Percentiles rank a stretch among this genome's conserved stretches.
Evolutionary conservation across 2,113 vertebrate genomes (phyloP).

Genomic region (Parotia lawesii): DNA sequence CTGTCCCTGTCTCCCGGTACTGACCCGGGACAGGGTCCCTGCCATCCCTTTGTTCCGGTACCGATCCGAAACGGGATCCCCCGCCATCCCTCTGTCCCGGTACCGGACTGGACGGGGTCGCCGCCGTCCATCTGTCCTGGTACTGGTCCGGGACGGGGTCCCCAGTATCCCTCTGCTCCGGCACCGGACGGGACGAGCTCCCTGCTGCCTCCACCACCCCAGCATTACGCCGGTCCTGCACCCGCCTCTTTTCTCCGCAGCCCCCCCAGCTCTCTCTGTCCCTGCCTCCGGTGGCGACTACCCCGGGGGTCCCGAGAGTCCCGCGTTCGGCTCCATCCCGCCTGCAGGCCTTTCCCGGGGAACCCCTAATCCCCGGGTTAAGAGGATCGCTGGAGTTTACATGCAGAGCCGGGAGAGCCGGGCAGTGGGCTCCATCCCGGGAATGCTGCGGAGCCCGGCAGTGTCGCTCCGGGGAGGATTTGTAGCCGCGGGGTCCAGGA

Average conservation of each 20-base stretch:
- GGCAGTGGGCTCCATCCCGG: not conserved
- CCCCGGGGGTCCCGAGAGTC: not conserved
- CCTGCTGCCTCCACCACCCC: not conserved
- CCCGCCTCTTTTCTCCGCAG: not conserved
- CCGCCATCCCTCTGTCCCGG: not conserved
- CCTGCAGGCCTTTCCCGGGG: not conserved
- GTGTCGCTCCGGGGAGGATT: rapidly evolving
- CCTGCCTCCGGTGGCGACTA: not conserved
- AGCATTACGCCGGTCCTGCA: not conserved
- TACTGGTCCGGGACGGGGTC: not conserved
- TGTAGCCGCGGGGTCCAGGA: not conserved
- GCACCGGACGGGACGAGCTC: not conserved
- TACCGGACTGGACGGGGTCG: not conserved
- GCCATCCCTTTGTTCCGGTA: not conserved
- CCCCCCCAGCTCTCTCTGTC: not conserved
- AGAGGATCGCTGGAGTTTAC: not conserved
- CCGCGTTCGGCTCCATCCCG: not conserved
- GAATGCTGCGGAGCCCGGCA: not conserved
- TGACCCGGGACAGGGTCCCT: not conserved
- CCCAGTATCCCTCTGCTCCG: not conserved
- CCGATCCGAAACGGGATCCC: not conserved
- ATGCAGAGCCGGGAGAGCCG: not conserved
- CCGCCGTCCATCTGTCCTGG: not conserved
- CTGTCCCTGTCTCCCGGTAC: not conserved
- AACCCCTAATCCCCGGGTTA: not conserved